Evolutionary conservation across 2,888 invertebrate genomes (phyloP).

Genomic region (Dolichomitus sp.): DNA sequence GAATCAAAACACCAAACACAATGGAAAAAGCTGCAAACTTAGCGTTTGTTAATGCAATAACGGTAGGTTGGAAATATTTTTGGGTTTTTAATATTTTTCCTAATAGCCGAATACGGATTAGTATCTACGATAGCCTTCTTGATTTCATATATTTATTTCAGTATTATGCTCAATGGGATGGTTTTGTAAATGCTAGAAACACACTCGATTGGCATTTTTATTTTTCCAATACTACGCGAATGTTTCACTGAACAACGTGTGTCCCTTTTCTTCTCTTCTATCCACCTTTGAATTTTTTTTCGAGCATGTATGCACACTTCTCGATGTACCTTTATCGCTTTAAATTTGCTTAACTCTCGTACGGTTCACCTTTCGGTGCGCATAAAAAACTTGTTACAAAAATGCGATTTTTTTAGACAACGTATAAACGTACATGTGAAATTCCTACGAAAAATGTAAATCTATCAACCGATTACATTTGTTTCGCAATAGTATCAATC

Average conservation of each 20-base stretch:
- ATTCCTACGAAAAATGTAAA: conserved; percentile 40
- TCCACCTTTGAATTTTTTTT: neutral
- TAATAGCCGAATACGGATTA: conserved; percentile 48
- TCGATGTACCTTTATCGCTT: conserved; percentile 14
- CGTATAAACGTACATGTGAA: conserved; percentile 40
- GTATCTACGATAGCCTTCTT: conserved; percentile 44
- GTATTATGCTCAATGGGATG: conserved; percentile 36
- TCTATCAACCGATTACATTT: conserved; percentile 45
- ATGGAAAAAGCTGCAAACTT: conserved; percentile 30
- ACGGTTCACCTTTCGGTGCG: conserved; percentile 19
- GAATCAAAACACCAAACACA: conserved; percentile 42
- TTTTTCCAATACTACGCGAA: conserved; percentile 41
- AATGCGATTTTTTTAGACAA: conserved; percentile 46
- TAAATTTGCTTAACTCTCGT: conserved; percentile 45
- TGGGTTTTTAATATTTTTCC: conserved; percentile 38
- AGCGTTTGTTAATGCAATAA: conserved; percentile 23
- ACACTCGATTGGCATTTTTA: conserved; percentile 28
- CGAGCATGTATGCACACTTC: conserved; percentile 19
- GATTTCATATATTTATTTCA: conserved; percentile 45
- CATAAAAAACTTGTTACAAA: conserved; percentile 53
- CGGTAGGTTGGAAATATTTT: conserved; percentile 30
- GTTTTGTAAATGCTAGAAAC: conserved; percentile 57
- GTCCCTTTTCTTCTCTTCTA: neutral
- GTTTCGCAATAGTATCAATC: conserved; percentile 23
- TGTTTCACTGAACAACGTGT: conserved; percentile 28